Evolutionary conservation across 2,888 invertebrate species (phyloP).

Genomic region (Catocala sponsa): DNA sequence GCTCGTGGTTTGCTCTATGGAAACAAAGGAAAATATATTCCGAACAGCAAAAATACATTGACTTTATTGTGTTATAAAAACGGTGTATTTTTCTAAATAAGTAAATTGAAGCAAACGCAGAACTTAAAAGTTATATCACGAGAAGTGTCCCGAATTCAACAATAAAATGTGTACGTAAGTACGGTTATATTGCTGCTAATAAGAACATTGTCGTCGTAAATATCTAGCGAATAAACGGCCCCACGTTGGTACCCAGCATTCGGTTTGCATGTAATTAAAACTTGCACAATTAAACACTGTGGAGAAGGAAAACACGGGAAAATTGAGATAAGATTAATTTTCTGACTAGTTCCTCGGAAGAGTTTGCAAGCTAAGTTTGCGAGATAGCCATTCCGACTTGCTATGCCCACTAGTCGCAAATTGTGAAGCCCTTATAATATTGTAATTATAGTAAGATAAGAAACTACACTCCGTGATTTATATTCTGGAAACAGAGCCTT

Average conservation of each 20-base stretch:
- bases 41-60: neutral
- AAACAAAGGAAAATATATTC: slow-evolving; percentile 5
- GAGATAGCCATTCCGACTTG: slow-evolving; percentile 60
- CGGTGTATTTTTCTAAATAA: neutral
- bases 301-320: slow-evolving; percentile 77
- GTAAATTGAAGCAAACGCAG: slow-evolving; percentile 7
- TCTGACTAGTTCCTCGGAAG: slow-evolving; percentile 71
- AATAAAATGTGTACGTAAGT: slow-evolving; percentile 36
- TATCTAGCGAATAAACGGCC: slow-evolving; percentile 60
- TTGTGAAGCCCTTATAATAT: slow-evolving; percentile 52
- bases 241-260: slow-evolving; percentile 64
- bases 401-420: slow-evolving; percentile 51
- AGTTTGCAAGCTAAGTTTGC: slow-evolving; percentile 67
- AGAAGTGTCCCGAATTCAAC: slow-evolving; percentile 33
- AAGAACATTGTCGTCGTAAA: slow-evolving; percentile 63
- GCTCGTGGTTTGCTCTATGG: neutral
- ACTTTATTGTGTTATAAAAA: neutral
- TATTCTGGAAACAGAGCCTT: slow-evolving; percentile 7
- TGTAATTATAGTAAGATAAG: slow-evolving; percentile 37
- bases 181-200: slow-evolving; percentile 54
- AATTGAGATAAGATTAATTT: slow-evolving; percentile 84
- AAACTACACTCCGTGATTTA: slow-evolving; percentile 10
- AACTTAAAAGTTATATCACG: slow-evolving; percentile 33
- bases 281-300: slow-evolving; percentile 81
- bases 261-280: slow-evolving; percentile 83